Percentiles rank a stretch among this genome's conserved stretches.
These are phyloP conservation scores for Grammomys surdaster DNA, from an alignment of 2,113 vertebrate genomes.

Conservation along the genomic window DNA sequence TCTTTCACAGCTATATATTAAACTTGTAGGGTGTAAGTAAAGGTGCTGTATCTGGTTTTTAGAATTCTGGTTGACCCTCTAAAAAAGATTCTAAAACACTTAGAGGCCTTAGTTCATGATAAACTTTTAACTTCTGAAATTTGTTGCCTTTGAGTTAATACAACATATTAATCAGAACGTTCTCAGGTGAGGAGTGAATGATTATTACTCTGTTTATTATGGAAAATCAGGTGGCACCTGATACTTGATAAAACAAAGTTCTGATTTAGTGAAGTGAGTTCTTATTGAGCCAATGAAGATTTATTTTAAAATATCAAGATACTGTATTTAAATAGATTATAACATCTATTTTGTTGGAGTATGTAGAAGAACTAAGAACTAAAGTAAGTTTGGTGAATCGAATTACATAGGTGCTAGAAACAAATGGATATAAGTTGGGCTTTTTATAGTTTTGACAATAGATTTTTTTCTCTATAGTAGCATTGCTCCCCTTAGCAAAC, in stretches of 20 bases:
- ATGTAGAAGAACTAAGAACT: neutral
- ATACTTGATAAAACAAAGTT: neutral
- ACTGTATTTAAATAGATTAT: neutral
- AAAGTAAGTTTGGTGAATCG: neutral
- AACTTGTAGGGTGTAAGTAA: neutral
- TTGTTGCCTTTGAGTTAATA: neutral
- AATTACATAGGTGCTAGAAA: neutral
- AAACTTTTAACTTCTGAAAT: neutral
- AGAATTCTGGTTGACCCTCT: neutral
- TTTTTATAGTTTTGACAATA: neutral
- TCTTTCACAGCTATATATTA: neutral
- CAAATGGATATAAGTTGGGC: neutral
- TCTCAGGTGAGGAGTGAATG: neutral
- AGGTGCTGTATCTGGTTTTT: neutral
- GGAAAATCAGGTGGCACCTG: neutral
- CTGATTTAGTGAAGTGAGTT: neutral
- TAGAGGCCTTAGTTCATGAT: neutral
- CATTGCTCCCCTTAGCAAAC: neutral
- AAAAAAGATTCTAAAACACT: conserved; percentile 4
- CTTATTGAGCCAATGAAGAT: neutral
- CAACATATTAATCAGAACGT: neutral
- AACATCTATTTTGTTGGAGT: neutral
- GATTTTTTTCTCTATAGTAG: neutral
- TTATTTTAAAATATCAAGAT: conserved; percentile 32
- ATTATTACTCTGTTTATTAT: neutral